Evolutionary conservation across 1,140 invertebrate genomes (phyloP).

Genomic region (Drosophila ambigua): DNA sequence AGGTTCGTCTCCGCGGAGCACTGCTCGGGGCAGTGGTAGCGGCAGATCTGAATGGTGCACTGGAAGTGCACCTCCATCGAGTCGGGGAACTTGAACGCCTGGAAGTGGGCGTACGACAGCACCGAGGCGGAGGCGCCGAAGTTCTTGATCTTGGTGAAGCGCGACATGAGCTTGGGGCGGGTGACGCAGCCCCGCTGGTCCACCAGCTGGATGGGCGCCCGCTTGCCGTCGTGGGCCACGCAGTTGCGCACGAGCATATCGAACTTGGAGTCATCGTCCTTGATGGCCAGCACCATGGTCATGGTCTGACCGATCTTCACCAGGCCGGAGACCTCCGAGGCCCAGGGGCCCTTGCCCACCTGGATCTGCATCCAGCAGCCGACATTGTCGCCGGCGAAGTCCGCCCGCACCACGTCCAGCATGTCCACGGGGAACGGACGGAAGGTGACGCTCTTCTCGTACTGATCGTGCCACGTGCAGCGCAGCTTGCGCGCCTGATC

Average conservation of each 20-base stretch:
- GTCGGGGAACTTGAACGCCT: slow-evolving; percentile 98
- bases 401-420: slow-evolving; percentile 95
- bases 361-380: slow-evolving; percentile 98
- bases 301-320: slow-evolving; percentile 98
- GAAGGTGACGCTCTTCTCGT: slow-evolving; percentile 97
- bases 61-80: slow-evolving; percentile 98
- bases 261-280: slow-evolving; percentile 97
- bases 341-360: slow-evolving; percentile 98
- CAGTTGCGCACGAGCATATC: slow-evolving; percentile 98
- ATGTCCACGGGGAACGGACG: slow-evolving; percentile 97
- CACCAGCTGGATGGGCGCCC: slow-evolving; percentile 96
- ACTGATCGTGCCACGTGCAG: slow-evolving; percentile 98
- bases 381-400: slow-evolving; percentile 97
- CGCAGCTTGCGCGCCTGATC: slow-evolving; percentile 96
- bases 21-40: slow-evolving; percentile 96
- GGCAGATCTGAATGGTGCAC: slow-evolving; percentile 97
- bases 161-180: slow-evolving; percentile 95
- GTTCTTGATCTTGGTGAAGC: slow-evolving; percentile 97
- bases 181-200: slow-evolving; percentile 97
- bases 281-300: slow-evolving; percentile 98
- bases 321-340: slow-evolving; percentile 95
- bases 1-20: slow-evolving; percentile 87
- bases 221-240: slow-evolving; percentile 96
- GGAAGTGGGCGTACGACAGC: slow-evolving; percentile 96
- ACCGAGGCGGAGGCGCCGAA: slow-evolving; percentile 96